Conservation (phyloP, 2,797 vertebrate species). For the Sternarchorhynchus goeldii region DNA sequence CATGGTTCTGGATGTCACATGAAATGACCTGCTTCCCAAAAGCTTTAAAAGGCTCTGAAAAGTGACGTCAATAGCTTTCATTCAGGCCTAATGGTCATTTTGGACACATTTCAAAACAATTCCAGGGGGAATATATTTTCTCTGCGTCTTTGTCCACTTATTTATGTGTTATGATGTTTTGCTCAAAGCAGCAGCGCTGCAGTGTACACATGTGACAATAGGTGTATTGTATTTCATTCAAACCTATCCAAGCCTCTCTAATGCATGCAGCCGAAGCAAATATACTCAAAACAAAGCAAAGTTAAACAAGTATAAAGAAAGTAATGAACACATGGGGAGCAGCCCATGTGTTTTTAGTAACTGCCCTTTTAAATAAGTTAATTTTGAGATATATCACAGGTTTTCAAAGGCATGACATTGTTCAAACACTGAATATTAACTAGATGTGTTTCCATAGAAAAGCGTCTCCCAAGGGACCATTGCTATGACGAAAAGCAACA, state of each 20-base stretch:
- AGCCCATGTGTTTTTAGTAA: background rate
- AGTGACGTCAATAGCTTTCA: constrained; percentile 25
- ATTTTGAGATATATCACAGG: background rate
- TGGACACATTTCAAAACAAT: constrained; percentile 37
- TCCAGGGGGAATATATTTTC: constrained; percentile 11
- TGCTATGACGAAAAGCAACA: too few relatives aligned
- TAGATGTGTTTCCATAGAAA: background rate
- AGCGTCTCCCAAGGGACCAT: background rate
- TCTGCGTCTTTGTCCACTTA: background rate
- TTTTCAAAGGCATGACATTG: background rate
- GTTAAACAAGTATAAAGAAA: too few relatives aligned
- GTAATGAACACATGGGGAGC: background rate
- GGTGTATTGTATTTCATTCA: constrained; percentile 16
- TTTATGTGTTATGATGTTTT: constrained; percentile 4
- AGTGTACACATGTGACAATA: background rate
- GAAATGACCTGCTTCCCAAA: constrained; percentile 11
- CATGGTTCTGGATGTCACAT: background rate
- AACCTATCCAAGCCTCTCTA: constrained; percentile 8
- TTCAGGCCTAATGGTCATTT: constrained; percentile 33
- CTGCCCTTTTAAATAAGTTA: background rate
- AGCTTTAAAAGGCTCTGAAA: constrained; percentile 33
- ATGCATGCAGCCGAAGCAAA: constrained; percentile 40
- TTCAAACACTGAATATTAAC: background rate
- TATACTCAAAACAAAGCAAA: constrained; percentile 28
- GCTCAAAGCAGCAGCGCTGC: background rate